Base-by-base conservation (phyloP, 2,888 invertebrate genomes). In the Uropetala carovei region DNA sequence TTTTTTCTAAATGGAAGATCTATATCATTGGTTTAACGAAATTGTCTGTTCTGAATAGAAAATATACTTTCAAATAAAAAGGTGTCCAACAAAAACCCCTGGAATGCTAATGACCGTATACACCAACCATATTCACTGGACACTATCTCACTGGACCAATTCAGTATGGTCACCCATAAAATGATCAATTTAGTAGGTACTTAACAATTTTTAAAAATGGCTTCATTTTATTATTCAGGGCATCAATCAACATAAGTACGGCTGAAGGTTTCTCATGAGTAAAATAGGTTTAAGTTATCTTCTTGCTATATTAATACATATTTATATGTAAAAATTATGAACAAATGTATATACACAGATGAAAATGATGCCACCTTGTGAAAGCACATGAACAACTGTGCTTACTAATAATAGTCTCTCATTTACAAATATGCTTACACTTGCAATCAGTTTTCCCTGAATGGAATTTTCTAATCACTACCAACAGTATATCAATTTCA, bases 341-440 rank as follows among this genome's bases (percentile, higher is more conserved):
- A 89, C 89, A 89, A 89, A 89, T 89, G 64, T 89, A 89, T 64
- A 89, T 89, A 64, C 89, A 89, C 89, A 86, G 86, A 89, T 89
- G 89, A 89, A 68, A 89, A 18, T 64, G 64, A 18, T 68, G 68
- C 64, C 89, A 64, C 64, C 68, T 68, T 18, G 64, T 18, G 60
- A 89, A 27, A 43, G 68, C 59, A 89, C 22, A 89, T 89, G 22
- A 59, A 89, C 64, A 89, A 56, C 64, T 89, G 89, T 89, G 89
- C 64, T 59, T 89, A 89, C 64, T 89, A 89, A 85, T 85, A 13
- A 89, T 89, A 89, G 64, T 89, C 89, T 89, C 89, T 89, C 89
- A 89, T 68, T 43, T 89, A 89, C 89, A 89, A 89, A 89, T 89
- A 89, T 89, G 43, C 64, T 75, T 64, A 64, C 89, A 60, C 68